Evolutionary conservation across 2,888 invertebrate species (phyloP).

Genomic region (Eulithis prunata): DNA sequence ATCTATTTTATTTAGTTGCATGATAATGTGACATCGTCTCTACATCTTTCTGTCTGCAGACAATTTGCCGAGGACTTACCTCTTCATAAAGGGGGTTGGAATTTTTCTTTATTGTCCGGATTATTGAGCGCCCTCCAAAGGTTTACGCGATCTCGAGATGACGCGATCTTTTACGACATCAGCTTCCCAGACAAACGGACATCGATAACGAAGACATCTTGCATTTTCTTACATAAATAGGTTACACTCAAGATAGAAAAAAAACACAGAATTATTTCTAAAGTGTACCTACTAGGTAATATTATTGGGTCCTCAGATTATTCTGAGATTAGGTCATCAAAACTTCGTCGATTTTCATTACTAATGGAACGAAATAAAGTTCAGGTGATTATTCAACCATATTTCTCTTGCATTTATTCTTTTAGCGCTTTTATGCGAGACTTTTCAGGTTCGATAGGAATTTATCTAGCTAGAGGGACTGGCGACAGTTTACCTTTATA

Average conservation of each 20-base stretch:
- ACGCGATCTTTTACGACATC: slow-evolving; percentile 77
- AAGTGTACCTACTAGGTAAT: too few relatives aligned
- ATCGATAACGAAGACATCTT: slow-evolving; percentile 2
- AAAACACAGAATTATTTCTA: too few relatives aligned
- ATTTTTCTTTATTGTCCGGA: slow-evolving; percentile 84
- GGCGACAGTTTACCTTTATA: slow-evolving; percentile 64
- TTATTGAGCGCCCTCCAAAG: slow-evolving; percentile 78
- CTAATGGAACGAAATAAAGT: too few relatives aligned
- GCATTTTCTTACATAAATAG: background rate
- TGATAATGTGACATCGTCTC: slow-evolving; percentile 49
- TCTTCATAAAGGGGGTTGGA: slow-evolving; percentile 83
- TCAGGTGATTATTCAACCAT: background rate
- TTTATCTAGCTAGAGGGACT: slow-evolving; percentile 1
- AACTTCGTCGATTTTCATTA: too few relatives aligned
- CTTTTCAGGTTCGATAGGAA: background rate
- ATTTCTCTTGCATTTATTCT: background rate
- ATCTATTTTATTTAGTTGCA: too few relatives aligned
- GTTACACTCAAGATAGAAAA: too few relatives aligned
- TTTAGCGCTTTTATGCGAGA: too few relatives aligned
- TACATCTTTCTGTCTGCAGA: slow-evolving; percentile 48
- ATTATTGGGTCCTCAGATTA: too few relatives aligned
- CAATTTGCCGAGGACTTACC: slow-evolving; percentile 84
- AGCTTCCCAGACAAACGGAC: slow-evolving; percentile 16
- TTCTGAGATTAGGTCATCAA: too few relatives aligned
- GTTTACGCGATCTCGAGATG: slow-evolving; percentile 81